phyloP scores from a whole-genome alignment of 1,140 invertebrate species.

The Conus ventricosus region DNA sequence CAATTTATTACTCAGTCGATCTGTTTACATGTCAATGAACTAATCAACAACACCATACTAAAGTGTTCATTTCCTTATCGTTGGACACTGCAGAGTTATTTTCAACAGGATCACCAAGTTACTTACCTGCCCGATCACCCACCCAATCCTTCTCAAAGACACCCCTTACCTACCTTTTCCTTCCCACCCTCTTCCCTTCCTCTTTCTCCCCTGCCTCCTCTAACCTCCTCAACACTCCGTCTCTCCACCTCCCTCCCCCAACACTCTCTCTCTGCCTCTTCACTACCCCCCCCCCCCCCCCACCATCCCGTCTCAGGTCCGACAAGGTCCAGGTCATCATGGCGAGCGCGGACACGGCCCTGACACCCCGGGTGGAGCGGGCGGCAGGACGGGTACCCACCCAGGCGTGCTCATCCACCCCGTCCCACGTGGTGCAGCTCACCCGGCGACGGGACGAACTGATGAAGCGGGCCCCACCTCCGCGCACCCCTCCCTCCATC shows the following conservation, averaged over 20 bases:
- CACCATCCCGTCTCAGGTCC: too few species aligned
- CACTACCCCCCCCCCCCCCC: not conserved
- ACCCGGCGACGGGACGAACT: constrained; percentile 54
- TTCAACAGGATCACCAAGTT: not conserved
- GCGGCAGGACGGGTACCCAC: constrained; percentile 65
- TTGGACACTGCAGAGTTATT: too few species aligned
- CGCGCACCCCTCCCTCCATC: constrained; percentile 68
- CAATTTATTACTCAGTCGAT: not conserved
- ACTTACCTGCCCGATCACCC: not conserved
- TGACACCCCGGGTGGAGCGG: constrained; percentile 56
- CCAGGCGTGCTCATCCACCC: constrained; percentile 44
- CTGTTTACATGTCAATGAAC: not conserved
- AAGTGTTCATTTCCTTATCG: not conserved
- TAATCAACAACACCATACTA: not conserved
- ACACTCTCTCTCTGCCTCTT: not conserved
- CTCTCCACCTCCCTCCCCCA: not conserved
- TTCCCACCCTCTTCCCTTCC: not conserved
- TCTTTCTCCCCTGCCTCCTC: not conserved
- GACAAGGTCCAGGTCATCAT: not conserved
- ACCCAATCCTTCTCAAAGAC: not conserved
- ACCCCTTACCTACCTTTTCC: not conserved
- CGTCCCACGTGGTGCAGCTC: constrained; percentile 58
- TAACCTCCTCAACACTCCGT: not conserved
- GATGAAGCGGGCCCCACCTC: constrained; percentile 58
- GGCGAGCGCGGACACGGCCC: not conserved